These are phyloP conservation scores for Toxostoma redivivum DNA, from an alignment of 2,113 vertebrate species.

Conservation along the genomic window DNA sequence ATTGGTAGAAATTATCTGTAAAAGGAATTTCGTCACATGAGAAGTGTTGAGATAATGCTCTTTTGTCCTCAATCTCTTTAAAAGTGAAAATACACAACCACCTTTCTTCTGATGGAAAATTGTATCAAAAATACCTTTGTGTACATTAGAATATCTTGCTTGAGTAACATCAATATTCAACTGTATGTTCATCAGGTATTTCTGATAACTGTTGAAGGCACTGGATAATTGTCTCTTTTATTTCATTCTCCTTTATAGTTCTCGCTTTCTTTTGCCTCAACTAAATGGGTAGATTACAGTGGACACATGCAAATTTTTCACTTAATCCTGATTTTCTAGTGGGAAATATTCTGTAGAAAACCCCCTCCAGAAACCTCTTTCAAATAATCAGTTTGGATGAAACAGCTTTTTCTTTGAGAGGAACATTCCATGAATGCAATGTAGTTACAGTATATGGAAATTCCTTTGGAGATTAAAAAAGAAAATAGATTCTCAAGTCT, in stretches of 20 bases:
- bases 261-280: not conserved
- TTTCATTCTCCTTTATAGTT: not conserved
- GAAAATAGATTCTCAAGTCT: slow-evolving; percentile 10
- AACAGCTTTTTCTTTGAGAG: not conserved
- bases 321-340: not conserved
- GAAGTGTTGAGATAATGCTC: not conserved
- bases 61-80: not conserved
- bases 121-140: not conserved
- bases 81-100: not conserved
- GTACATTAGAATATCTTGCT: not conserved
- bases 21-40: not conserved
- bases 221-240: not conserved
- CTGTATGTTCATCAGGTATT: not conserved
- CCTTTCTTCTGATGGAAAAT: not conserved
- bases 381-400: not conserved
- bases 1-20: not conserved
- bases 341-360: not conserved
- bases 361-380: not conserved
- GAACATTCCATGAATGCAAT: not conserved
- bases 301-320: not conserved
- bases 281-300: not conserved
- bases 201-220: not conserved
- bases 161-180: not conserved
- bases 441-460: not conserved
- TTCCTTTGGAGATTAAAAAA: not conserved